Evolutionary conservation across 1,140 invertebrate species (phyloP), one percentile per base, ranked within the genome.

Genomic region (Macrobrachium rosenbergii): DNA sequence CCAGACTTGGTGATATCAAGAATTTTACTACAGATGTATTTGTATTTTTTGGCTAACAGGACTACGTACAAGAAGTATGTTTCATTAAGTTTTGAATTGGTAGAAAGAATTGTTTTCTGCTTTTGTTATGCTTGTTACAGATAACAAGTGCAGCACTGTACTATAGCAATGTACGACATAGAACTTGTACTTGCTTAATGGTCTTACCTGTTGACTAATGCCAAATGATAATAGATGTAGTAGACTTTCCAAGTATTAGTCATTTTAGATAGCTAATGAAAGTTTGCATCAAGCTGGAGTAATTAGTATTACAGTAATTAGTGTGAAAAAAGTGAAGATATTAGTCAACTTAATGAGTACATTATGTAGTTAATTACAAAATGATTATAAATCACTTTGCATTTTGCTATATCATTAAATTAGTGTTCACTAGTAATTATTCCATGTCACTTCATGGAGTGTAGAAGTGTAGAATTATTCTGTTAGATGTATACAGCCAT

Each of bases 61-160:
- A 87, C 84, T 87, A 58, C 84, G 84, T 63, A 72, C 63, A 63
- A 87, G 84, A 87, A 87, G 84, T 87, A 87, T 87, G 84, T 87
- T 76, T 45, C 14, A 63, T 73, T 76, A n/a, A 14, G 19, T 52
- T 73, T 21, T 77, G 69, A 45, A 69, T 77, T 64, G 59, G 45
- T n/a, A 52, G 19, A 45, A 37, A 81, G 6, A 58, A 45, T 83
- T 45, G 37, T 62, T n/a, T 52, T 45, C 2, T 83, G 62, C 79
- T 60, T 28, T n/a, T 62, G 62, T 63, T 23, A 79, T 79, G 77
- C 77, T 79, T 63, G 59, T 60, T 16, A 60, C 28, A 37, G 58
- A 28, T 21, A 16, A 16, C 62, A 23, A 63, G 21, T 62, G 21
- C 62, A 62, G 23, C 77, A 63, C 21, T 62, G 77, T 60, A n/a